These are phyloP conservation scores for Corythornis leucogaster DNA, from an alignment of 2,797 vertebrate genomes.

Conservation along the genomic window DNA sequence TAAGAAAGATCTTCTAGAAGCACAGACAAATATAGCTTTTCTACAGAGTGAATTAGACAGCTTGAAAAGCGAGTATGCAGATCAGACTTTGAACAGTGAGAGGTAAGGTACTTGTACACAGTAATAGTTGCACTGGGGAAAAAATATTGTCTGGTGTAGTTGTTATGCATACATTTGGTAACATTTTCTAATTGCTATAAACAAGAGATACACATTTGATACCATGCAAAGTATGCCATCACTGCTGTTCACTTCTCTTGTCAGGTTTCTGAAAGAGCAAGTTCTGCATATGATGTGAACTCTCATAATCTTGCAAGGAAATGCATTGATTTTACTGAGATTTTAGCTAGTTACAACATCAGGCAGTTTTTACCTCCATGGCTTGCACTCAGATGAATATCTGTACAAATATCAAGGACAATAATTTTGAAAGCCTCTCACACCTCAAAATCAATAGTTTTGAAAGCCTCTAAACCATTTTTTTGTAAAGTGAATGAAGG, in stretches of 20 bases:
- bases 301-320: not conserved
- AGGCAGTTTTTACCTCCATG: not conserved
- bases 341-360: not conserved
- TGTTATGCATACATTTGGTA: not conserved
- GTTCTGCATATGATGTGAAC: not conserved
- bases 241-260: not conserved
- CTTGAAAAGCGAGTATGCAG: constrained; percentile 92
- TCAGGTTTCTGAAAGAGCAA: not conserved
- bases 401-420: not conserved
- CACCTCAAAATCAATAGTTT: not conserved
- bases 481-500: not conserved
- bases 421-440: not conserved
- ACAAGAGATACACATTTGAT: not conserved
- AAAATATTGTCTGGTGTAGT: not conserved
- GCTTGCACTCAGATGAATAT: not conserved
- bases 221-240: not conserved
- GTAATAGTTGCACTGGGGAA: not conserved
- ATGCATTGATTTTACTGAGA: not conserved
- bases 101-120: constrained; percentile 76
- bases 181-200: not conserved
- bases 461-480: not conserved
- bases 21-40: constrained; percentile 93
- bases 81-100: constrained; percentile 92
- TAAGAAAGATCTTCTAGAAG: constrained; percentile 92
- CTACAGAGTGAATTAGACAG: constrained; percentile 94